A percentile compares a stretch with the other conserved stretches of the same genome.
Evolutionary conservation across 2,113 vertebrate genomes (phyloP).

Genomic region (Lutjanus erythropterus): DNA sequence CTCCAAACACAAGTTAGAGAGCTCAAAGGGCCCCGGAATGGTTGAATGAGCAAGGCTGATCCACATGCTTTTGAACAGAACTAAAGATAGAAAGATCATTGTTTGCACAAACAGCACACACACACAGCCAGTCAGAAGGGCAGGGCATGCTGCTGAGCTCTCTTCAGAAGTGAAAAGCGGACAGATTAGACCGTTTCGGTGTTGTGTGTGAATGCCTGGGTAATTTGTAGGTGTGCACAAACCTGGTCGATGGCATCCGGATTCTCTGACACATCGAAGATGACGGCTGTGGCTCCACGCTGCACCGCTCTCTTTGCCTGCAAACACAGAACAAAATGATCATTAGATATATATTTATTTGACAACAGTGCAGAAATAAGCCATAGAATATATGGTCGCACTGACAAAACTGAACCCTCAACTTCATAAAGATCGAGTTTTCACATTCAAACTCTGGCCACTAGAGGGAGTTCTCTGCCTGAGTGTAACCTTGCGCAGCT

Average conservation of each 20-base stretch:
- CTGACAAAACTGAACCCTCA: not conserved
- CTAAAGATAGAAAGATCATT: slow-evolving; percentile 69
- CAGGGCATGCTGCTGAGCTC: slow-evolving; percentile 36
- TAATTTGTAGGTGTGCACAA: slow-evolving; percentile 53
- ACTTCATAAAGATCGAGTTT: not conserved
- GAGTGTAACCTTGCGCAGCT: slow-evolving; percentile 9
- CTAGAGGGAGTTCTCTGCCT: slow-evolving; percentile 76
- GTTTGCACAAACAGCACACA: slow-evolving; percentile 46
- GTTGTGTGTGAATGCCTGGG: slow-evolving; percentile 17
- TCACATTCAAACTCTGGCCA: slow-evolving; percentile 50
- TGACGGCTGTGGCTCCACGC: slow-evolving; percentile 97
- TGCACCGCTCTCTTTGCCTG: slow-evolving; percentile 98
- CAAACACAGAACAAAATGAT: slow-evolving; percentile 38
- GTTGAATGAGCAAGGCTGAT: slow-evolving; percentile 56
- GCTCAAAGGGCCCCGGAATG: slow-evolving; percentile 50
- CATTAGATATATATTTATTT: slow-evolving; percentile 8
- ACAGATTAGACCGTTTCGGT: slow-evolving; percentile 5
- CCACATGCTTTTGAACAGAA: slow-evolving; percentile 50
- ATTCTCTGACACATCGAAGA: slow-evolving; percentile 99
- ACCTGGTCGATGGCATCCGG: slow-evolving; percentile 99
- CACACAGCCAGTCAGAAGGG: slow-evolving; percentile 18
- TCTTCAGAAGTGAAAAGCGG: slow-evolving; percentile 34
- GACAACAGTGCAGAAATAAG: not conserved
- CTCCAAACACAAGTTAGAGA: slow-evolving; percentile 38
- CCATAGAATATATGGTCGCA: not conserved